A percentile compares a stretch with the other conserved stretches of the same genome.
Evolutionary conservation across 1,140 invertebrate genomes (phyloP).

Genomic region (Adelges cooleyi): DNA sequence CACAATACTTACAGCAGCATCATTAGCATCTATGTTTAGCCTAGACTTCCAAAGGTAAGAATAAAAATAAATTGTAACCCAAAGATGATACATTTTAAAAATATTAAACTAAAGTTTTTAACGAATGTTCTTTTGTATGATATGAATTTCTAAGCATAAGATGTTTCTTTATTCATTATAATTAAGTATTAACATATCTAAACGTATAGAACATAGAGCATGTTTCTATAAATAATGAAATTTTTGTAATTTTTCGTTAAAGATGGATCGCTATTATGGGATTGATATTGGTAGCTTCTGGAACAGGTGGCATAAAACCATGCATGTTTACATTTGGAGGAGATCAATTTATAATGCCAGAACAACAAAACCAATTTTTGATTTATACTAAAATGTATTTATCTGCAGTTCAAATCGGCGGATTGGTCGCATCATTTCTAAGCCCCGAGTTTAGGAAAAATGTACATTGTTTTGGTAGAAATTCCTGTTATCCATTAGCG

Average conservation of each 20-base stretch:
- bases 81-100: no score
- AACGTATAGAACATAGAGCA: no score
- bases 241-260: no score
- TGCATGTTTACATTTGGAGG: slow-evolving; percentile 95
- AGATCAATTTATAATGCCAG: slow-evolving; percentile 80
- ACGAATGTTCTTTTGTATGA: no score
- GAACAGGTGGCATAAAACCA: slow-evolving; percentile 94
- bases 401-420: slow-evolving; percentile 85
- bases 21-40: slow-evolving; percentile 41
- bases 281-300: slow-evolving; percentile 69
- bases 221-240: no score
- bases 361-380: slow-evolving; percentile 60
- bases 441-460: slow-evolving; percentile 77
- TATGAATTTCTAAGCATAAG: no score
- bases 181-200: no score
- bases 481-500: slow-evolving; percentile 77
- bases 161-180: no score
- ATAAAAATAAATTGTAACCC: no score
- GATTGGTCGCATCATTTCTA: slow-evolving; percentile 78
- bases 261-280: slow-evolving; percentile 60
- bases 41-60: background rate
- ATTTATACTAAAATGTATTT: slow-evolving; percentile 90
- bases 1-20: slow-evolving; percentile 58
- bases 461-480: slow-evolving; percentile 66
- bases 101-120: no score